phyloP scores from a whole-genome alignment of 2,113 vertebrate species.

The Motacilla alba region DNA sequence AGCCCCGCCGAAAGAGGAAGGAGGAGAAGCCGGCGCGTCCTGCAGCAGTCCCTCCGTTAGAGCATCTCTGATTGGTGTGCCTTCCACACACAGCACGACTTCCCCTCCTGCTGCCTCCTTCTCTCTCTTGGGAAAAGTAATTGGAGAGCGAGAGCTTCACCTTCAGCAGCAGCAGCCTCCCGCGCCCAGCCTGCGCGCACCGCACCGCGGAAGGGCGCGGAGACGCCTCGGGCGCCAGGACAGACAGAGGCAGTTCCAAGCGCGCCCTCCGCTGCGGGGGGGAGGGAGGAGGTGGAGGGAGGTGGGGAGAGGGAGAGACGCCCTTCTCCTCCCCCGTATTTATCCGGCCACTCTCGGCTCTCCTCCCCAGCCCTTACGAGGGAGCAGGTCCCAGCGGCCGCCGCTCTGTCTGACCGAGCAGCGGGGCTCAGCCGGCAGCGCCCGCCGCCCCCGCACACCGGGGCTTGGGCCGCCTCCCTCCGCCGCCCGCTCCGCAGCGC shows the following conservation, averaged over 20 bases:
- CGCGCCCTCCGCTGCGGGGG: not conserved
- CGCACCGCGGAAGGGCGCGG: not conserved
- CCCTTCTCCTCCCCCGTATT: not conserved
- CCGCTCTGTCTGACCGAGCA: not conserved
- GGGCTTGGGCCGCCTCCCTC: not conserved
- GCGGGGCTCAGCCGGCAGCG: not conserved
- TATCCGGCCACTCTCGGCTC: not conserved
- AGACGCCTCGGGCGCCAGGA: not conserved
- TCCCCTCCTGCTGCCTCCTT: constrained; percentile 31
- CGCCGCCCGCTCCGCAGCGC: not conserved
- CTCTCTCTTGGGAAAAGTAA: constrained; percentile 43
- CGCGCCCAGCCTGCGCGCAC: not conserved
- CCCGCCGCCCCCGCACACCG: not conserved
- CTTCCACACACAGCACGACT: constrained; percentile 29
- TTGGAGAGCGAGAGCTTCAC: constrained; percentile 24
- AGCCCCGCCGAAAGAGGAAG: not conserved
- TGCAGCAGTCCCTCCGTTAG: constrained; percentile 34
- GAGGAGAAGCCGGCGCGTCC: constrained; percentile 3
- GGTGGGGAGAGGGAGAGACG: not conserved
- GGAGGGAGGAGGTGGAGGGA: not conserved
- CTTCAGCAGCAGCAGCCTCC: not conserved
- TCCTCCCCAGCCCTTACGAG: not conserved
- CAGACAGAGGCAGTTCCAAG: not conserved
- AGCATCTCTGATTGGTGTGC: constrained; percentile 58
- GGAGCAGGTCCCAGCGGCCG: not conserved